These are phyloP conservation scores for Halisarca cf. caerulea DNA, from an alignment of 37 sponge, comb jelly and placozoan genomes.

Conservation along the genomic window DNA sequence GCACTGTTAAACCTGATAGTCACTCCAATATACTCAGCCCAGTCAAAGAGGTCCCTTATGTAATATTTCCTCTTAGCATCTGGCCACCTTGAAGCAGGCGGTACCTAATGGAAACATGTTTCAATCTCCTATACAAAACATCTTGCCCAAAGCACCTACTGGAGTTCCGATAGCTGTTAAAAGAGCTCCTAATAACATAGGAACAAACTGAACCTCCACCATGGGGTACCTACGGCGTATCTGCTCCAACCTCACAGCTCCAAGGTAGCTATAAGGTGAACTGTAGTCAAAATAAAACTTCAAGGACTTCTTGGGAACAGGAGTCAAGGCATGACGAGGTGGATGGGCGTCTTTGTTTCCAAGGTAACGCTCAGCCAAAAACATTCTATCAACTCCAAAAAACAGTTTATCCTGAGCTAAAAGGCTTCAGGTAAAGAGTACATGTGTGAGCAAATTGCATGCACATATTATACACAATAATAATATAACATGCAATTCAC, in stretches of 20 bases:
- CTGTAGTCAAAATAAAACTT: constrained; percentile 89
- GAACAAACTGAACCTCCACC: constrained; percentile 76
- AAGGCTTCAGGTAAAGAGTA: constrained; percentile 48
- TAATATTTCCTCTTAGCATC: constrained; percentile 64
- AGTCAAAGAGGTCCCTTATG: constrained; percentile 63
- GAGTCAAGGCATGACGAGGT: constrained; percentile 31
- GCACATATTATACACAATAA: too few relatives aligned
- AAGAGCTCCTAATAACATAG: constrained; percentile 84
- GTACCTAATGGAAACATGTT: constrained; percentile 50
- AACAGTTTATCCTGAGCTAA: constrained; percentile 67
- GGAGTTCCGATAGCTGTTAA: constrained; percentile 84
- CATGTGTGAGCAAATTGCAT: not conserved
- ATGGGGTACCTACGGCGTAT: constrained; percentile 25
- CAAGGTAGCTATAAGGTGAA: constrained; percentile 86
- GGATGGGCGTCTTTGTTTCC: constrained; percentile 63
- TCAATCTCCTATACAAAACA: too few relatives aligned
- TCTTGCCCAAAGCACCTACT: too few relatives aligned
- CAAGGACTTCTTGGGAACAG: constrained; percentile 15
- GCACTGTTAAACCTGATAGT: constrained; percentile 46
- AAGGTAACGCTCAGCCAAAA: constrained; percentile 66
- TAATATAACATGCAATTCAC: constrained; percentile 25
- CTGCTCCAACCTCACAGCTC: constrained; percentile 37
- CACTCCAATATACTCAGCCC: constrained; percentile 45
- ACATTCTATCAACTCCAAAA: constrained; percentile 86
- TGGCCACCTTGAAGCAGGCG: constrained; percentile 45